Evolutionary conservation across 2,888 invertebrate species (phyloP), one percentile per base, ranked within the genome.

Genomic region (Cerastis leucographa): DNA sequence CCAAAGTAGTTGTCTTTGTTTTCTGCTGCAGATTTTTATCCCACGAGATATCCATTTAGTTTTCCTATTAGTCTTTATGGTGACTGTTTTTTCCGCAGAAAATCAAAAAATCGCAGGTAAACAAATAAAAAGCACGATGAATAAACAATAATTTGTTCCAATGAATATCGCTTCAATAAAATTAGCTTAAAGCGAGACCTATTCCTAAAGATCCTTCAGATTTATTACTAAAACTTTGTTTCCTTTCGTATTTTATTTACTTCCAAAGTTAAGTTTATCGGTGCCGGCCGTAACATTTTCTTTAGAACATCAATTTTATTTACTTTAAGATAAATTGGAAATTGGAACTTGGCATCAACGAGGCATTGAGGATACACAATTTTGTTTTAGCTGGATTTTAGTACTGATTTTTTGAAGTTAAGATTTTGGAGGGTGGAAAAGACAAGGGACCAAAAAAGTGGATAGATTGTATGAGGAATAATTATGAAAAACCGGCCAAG

Each of bases 161-260:
- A 61, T 14, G 56, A 78, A 80, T 46, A 66, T 66, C 44, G 49
- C 64, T 65, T 49, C 12, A 74, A 59, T 40, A 64, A 75, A 85
- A 85, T 83, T 76, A 35, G 44, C 76, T 71, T 70, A 19, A 65
- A 84, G 22, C 35, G 44, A 72, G 68, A 82, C 75, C 69, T 54
- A 64, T 77, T 70, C 74, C 71, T 65, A 67, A 74, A 49, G 22
- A 71, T 66, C 49, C 75, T 74, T 74, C 70, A 54, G 69, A 86
- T 79, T 86, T 79, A 77, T 84, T 72, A 76, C 74, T 62, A 14
- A 81, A 84, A 85, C 76, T 85, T 85, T 51, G 67, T 80, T 76
- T 79, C 72, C 61, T 74, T 76, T 79, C 72, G 64, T 76, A 65
- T 72, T 86, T 84, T 77, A 86, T 81, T 81, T 86, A 84, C 83